phyloP scores from a whole-genome alignment of 2,113 vertebrate species.

The Tetraodon nigroviridis region DNA sequence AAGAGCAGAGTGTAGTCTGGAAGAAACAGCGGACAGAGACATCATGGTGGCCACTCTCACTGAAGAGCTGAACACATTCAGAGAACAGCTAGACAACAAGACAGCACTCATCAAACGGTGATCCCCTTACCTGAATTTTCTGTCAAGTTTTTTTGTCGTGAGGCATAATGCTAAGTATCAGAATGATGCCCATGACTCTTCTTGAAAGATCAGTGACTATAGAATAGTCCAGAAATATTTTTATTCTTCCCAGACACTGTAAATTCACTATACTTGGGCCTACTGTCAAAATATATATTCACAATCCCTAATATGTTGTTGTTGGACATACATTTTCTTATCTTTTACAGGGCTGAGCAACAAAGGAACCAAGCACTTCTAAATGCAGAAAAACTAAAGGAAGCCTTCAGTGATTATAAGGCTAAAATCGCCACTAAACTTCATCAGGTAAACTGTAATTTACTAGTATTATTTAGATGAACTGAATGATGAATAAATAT shows the following conservation, averaged over 20 bases:
- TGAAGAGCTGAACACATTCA: constrained; percentile 76
- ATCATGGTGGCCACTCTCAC: constrained; percentile 73
- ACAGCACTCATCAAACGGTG: constrained; percentile 82
- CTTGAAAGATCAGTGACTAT: no score
- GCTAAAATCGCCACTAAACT: constrained; percentile 78
- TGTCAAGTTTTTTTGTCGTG: not conserved
- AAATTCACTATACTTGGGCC: not conserved
- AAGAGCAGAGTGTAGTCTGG: constrained; percentile 76
- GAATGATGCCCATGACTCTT: not conserved
- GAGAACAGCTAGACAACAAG: constrained; percentile 76
- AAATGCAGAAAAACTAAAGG: constrained; percentile 83
- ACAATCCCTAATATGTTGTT: not conserved
- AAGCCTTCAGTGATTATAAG: constrained; percentile 84
- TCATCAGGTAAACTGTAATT: constrained; percentile 70
- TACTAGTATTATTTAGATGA: not conserved
- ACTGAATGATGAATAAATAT: not conserved
- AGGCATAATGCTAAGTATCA: not conserved
- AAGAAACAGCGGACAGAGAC: constrained; percentile 78
- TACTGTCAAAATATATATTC: not conserved
- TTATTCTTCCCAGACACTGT: no score
- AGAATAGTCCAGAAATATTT: no score
- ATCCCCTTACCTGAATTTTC: not conserved
- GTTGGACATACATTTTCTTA: constrained; percentile 5
- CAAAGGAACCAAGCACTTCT: constrained; percentile 89
- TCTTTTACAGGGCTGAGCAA: constrained; percentile 80